Evolutionary conservation across 2,113 vertebrate species (phyloP).

Genomic region (Cheilinus undulatus): DNA sequence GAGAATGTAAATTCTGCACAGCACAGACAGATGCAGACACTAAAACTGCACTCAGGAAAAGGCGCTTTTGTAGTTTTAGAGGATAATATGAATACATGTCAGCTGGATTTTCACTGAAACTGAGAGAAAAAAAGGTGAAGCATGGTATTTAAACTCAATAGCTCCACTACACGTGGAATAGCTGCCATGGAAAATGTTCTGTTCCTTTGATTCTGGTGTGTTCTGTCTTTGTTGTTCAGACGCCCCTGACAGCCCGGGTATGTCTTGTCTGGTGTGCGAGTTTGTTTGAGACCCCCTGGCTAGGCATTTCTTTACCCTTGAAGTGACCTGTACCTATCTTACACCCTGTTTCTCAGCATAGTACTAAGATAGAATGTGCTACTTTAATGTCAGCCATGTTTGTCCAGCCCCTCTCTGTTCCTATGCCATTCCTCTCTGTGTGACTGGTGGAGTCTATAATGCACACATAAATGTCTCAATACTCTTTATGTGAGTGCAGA

Average conservation of each 20-base stretch:
- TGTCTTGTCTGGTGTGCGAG: conserved; percentile 78
- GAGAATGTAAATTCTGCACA: background rate
- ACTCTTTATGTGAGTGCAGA: conserved; percentile 24
- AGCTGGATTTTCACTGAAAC: conserved; percentile 59
- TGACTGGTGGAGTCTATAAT: conserved; percentile 61
- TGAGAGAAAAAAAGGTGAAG: conserved; percentile 62
- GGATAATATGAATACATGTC: conserved; percentile 7
- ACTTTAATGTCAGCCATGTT: conserved; percentile 15
- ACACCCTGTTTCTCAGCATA: conserved; percentile 35
- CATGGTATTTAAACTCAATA: conserved; percentile 65
- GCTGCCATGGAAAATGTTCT: conserved; percentile 73
- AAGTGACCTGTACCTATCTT: conserved; percentile 51
- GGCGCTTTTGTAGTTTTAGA: background rate
- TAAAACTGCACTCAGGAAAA: background rate
- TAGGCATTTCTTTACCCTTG: conserved; percentile 45
- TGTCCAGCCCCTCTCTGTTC: conserved; percentile 27
- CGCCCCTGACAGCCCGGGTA: conserved; percentile 82
- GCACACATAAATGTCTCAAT: conserved; percentile 46
- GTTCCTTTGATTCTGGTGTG: conserved; percentile 74
- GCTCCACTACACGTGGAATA: conserved; percentile 71
- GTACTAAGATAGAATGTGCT: conserved; percentile 53
- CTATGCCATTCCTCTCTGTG: conserved; percentile 56
- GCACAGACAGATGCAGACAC: background rate
- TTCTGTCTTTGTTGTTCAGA: conserved; percentile 82
- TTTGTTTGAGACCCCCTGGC: conserved; percentile 58